Percentiles rank a stretch among this genome's conserved stretches.
These are phyloP conservation scores for Rhinoraja longicauda DNA, from an alignment of 2,797 vertebrate species.

Conservation along the genomic window DNA sequence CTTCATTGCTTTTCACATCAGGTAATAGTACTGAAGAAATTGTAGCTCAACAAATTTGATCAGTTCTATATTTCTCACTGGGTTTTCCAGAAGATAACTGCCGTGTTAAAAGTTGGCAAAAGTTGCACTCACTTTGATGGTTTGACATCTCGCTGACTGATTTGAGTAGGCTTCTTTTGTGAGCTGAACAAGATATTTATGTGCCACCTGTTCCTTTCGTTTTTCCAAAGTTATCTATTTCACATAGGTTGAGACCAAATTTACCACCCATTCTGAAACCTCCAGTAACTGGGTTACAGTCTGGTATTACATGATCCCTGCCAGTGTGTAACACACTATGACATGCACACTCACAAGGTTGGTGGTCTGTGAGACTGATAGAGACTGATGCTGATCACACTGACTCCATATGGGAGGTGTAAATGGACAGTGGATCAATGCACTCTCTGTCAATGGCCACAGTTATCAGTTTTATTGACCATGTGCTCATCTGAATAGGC, in stretches of 20 bases:
- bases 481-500: not conserved
- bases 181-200: not conserved
- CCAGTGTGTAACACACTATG: not conserved
- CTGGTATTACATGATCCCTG: too few relatives aligned
- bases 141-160: not conserved
- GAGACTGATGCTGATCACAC: not conserved
- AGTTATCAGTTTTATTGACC: not conserved
- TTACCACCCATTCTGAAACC: not conserved
- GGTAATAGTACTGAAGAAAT: not conserved
- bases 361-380: not conserved
- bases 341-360: not conserved
- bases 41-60: not conserved
- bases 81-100: not conserved
- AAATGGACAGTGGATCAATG: not conserved
- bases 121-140: not conserved
- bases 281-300: not conserved
- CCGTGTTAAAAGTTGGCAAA: not conserved
- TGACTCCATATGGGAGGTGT: not conserved
- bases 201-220: not conserved
- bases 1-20: not conserved
- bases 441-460: not conserved
- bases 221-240: not conserved
- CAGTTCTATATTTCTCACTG: not conserved
- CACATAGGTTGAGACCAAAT: not conserved
- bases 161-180: not conserved